These are phyloP conservation scores for Sicus ferrugineus DNA, from an alignment of 2,888 invertebrate species.

Conservation along the genomic window DNA sequence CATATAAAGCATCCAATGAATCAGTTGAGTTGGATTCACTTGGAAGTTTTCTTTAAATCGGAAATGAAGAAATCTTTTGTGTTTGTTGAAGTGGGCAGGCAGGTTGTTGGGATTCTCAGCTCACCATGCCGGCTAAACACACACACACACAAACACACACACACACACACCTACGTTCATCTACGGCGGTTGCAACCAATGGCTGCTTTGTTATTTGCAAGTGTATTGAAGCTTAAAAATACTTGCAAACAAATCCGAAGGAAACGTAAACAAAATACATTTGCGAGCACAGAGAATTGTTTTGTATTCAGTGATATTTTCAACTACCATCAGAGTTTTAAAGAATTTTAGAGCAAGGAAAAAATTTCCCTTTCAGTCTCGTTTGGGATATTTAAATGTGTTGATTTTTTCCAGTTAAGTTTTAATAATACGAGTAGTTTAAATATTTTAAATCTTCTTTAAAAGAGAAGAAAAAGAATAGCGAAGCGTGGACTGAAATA, in stretches of 20 bases:
- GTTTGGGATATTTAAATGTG: too few species aligned
- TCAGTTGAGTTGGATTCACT: constrained; percentile 17
- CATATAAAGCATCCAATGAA: neutral
- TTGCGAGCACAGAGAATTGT: neutral
- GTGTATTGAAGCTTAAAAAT: constrained; percentile 27
- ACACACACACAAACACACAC: neutral
- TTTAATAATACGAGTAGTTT: too few species aligned
- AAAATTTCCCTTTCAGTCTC: too few species aligned
- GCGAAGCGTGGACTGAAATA: too few species aligned
- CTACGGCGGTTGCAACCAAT: neutral
- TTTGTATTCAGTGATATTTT: constrained; percentile 9
- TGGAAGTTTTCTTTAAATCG: constrained; percentile 39
- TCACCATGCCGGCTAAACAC: neutral
- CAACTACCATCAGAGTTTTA: too few species aligned
- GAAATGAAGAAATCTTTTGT: constrained; percentile 39
- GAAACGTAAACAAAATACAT: constrained; percentile 14
- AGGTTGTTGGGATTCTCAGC: neutral
- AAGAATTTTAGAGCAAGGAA: too few species aligned
- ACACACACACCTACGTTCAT: neutral
- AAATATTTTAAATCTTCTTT: too few species aligned
- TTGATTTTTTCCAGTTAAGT: too few species aligned
- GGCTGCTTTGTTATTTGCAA: neutral
- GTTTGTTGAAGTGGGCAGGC: neutral
- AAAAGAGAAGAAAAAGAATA: too few species aligned
- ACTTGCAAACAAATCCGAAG: constrained; percentile 19